phyloP scores from a whole-genome alignment of 2,888 invertebrate genomes.

The Apodemia duryi region DNA sequence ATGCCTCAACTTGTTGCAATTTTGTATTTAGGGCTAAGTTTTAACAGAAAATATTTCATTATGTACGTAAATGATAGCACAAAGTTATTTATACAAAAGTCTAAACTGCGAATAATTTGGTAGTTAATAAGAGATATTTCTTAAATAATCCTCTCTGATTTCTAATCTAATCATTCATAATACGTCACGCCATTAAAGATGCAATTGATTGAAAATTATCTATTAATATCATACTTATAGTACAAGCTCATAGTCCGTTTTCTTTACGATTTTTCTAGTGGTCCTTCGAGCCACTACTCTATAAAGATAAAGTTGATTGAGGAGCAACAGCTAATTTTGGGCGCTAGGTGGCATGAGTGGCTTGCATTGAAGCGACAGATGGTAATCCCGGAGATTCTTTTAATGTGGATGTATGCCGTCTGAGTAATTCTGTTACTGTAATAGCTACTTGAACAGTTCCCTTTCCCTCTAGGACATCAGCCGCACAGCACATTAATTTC shows the following conservation, averaged over 20 bases:
- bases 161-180: background rate
- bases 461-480: constrained; percentile 95
- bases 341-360: constrained; percentile 62
- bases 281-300: constrained; percentile 24
- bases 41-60: too few species aligned
- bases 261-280: background rate
- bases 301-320: constrained; percentile 54
- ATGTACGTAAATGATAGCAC: too few species aligned
- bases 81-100: too few species aligned
- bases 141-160: background rate
- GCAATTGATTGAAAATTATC: background rate
- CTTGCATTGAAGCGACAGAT: constrained; percentile 29
- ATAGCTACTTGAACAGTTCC: constrained; percentile 92
- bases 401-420: constrained; percentile 65
- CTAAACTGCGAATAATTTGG: too few species aligned
- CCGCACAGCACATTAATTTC: constrained; percentile 94
- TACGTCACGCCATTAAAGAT: background rate
- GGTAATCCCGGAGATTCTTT: constrained; percentile 37
- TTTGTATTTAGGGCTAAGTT: too few species aligned
- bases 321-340: constrained; percentile 62
- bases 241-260: constrained; percentile 12
- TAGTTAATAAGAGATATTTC: too few species aligned
- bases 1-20: too few species aligned
- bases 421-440: constrained; percentile 90
- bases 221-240: constrained; percentile 2